Evolutionary conservation across 2,113 vertebrate genomes (phyloP).

Genomic region (Aphelocoma coerulescens): DNA sequence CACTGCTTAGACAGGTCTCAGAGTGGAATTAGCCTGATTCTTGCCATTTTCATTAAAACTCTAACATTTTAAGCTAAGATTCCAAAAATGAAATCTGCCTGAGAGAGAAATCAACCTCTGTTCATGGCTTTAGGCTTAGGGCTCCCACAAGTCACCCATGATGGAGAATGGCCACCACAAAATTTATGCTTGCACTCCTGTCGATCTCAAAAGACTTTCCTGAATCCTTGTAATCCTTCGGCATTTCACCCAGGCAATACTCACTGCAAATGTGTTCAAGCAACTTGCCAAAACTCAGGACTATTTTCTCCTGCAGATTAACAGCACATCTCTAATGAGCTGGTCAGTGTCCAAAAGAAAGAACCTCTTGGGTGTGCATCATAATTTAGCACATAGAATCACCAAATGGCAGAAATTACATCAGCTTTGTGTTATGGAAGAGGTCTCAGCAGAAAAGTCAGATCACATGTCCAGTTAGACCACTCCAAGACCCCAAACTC

Average conservation of each 20-base stretch:
- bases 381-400: not conserved
- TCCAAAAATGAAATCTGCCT: not conserved
- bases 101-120: not conserved
- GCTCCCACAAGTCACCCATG: not conserved
- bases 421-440: not conserved
- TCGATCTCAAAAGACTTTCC: not conserved
- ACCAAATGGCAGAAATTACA: not conserved
- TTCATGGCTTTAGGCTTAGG: not conserved
- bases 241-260: not conserved
- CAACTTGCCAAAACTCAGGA: not conserved
- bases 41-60: not conserved
- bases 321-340: not conserved
- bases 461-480: not conserved
- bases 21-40: not conserved
- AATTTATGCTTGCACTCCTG: not conserved
- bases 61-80: not conserved
- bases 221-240: not conserved
- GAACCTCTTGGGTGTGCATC: not conserved
- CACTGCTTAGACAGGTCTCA: not conserved
- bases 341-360: not conserved
- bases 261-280: not conserved
- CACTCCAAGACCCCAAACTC: not conserved
- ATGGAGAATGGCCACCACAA: not conserved
- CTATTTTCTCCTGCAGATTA: not conserved
- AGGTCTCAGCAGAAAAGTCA: conserved; percentile 51